phyloP scores from a whole-genome alignment of 2,888 invertebrate genomes.

The Tribolium freemani region DNA sequence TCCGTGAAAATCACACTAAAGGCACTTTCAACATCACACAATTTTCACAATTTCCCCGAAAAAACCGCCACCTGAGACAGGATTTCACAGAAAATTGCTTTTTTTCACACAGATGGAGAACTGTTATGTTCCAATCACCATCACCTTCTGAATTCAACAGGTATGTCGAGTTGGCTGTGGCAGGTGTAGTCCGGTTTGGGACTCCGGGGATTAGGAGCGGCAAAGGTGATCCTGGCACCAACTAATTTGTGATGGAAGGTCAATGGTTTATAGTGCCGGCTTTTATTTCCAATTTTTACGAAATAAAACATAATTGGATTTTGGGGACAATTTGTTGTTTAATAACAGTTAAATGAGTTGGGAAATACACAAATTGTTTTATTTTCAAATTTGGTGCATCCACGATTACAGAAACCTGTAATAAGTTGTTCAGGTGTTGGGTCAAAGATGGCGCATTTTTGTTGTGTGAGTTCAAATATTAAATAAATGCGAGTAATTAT shows the following conservation, averaged over 20 bases:
- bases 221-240: not conserved
- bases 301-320: too few species aligned
- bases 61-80: not conserved
- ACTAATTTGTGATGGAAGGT: conserved; percentile 37
- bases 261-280: conserved; percentile 14
- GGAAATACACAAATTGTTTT: too few species aligned
- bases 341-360: too few species aligned
- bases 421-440: too few species aligned
- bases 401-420: too few species aligned
- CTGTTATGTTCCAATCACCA: conserved; percentile 42
- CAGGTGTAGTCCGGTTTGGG: conserved; percentile 38
- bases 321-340: too few species aligned
- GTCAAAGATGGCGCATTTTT: too few species aligned
- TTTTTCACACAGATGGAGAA: conserved; percentile 22
- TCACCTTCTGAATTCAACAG: conserved; percentile 44
- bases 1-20: not conserved
- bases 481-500: too few species aligned
- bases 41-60: not conserved
- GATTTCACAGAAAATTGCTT: conserved; percentile 1
- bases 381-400: too few species aligned
- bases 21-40: not conserved
- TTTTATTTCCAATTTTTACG: too few species aligned
- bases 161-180: conserved; percentile 45
- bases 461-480: too few species aligned
- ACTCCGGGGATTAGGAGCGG: conserved; percentile 9